Conservation (phyloP, 2,797 vertebrate genomes). For the Semotilus atromaculatus region DNA sequence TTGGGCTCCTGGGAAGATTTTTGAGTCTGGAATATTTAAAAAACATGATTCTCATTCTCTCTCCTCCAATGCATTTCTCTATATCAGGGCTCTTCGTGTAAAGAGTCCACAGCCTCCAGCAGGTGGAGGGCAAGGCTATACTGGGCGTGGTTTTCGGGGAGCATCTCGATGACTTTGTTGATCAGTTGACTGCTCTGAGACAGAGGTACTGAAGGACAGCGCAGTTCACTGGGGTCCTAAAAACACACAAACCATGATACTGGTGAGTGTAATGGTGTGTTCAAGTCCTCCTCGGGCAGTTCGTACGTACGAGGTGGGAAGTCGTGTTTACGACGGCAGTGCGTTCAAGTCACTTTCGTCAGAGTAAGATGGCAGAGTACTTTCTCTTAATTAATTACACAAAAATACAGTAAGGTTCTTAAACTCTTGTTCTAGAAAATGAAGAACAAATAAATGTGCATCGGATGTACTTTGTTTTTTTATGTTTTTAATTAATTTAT, state of each 20-base stretch:
- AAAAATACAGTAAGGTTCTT: too few species aligned
- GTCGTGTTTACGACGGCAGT: too few species aligned
- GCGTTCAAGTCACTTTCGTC: too few species aligned
- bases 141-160: constrained; percentile 94
- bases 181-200: constrained; percentile 85
- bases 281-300: too few species aligned
- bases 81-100: constrained; percentile 74
- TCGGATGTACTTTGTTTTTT: too few species aligned
- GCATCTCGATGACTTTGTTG: constrained; percentile 87
- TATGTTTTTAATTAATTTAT: too few species aligned
- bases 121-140: constrained; percentile 92
- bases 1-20: neutral
- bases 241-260: neutral
- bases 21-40: neutral
- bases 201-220: constrained; percentile 85
- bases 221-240: constrained; percentile 91
- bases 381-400: too few species aligned
- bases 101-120: constrained; percentile 87
- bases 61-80: neutral
- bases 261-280: neutral
- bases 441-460: too few species aligned
- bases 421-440: too few species aligned
- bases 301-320: too few species aligned
- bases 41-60: neutral
- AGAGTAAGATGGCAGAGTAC: too few species aligned